phyloP scores from a whole-genome alignment of 2,113 vertebrate species.

The Perognathus longimembris region DNA sequence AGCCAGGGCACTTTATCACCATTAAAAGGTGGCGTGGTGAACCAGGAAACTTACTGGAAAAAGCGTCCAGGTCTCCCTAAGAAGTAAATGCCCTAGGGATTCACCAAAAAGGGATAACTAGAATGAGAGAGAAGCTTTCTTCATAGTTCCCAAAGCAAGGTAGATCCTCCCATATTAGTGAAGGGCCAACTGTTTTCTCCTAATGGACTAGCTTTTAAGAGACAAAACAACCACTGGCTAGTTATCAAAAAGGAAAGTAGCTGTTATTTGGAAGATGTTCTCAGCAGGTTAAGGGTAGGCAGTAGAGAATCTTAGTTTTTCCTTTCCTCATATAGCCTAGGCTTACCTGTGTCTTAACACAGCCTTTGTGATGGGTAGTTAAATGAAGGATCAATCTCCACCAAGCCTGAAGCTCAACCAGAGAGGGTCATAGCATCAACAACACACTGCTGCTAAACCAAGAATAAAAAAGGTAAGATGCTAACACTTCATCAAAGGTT shows the following conservation, averaged over 20 bases:
- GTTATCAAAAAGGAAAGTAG: conserved; percentile 32
- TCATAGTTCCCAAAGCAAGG: not conserved
- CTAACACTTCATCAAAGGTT: conserved; percentile 30
- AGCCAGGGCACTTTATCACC: not conserved
- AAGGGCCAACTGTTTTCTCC: not conserved
- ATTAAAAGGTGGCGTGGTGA: not conserved
- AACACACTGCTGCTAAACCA: not conserved
- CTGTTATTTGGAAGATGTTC: conserved; percentile 15
- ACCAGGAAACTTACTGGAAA: not conserved
- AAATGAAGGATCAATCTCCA: not conserved
- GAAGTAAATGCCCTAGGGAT: conserved; percentile 30
- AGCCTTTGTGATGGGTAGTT: not conserved
- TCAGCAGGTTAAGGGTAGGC: not conserved
- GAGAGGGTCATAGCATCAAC: not conserved
- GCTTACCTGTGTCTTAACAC: not conserved
- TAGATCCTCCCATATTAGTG: not conserved
- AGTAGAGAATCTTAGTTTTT: not conserved
- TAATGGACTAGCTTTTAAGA: not conserved
- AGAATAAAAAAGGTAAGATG: not conserved
- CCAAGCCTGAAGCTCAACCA: not conserved
- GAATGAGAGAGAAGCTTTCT: not conserved
- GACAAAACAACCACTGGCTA: not conserved
- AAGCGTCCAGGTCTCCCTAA: not conserved
- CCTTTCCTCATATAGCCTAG: not conserved
- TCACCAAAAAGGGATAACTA: not conserved